Base-by-base conservation (phyloP, 2,888 invertebrate species). In the Acanthosoma haemorrhoidale region DNA sequence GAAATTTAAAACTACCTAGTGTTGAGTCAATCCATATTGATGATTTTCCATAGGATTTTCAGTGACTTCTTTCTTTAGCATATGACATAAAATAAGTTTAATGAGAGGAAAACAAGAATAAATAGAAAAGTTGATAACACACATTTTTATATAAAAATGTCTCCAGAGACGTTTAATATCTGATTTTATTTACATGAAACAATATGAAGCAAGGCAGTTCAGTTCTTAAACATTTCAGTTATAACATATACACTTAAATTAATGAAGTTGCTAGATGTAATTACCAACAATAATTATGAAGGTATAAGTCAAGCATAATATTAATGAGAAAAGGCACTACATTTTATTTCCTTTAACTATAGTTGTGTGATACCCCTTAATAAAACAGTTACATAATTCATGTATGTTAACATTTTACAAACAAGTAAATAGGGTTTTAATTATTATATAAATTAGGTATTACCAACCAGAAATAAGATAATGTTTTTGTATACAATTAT, bases 301-400 rank as follows among this genome's bases (percentile, higher is more conserved):
- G 51, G 21, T 51, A 25, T 25, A 51, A 51, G 21, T 18, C 51
- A 61, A 61, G 61, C 61, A 61, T 36, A 61, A 34, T 15, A 61
- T 36, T 61, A 61, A 36, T 36, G 61, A 61, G 34, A 61, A 36
- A 61, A 61, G 61, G 61, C 61, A 61, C 61, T 61, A 61, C 61
- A 61, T 51, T 51, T 21, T 51, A 51, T 51, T 51, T n/a, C 38
- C n/a, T 61, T 61, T 21, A 61, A 61, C 61, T 61, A 61, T 32
- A 59, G 32, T 38, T n/a, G 21, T 61, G 61, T 34, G 36, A 61
- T 21, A 36, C 61, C 61, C 61, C 61, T 61, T 32, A 51, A 36
- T 61, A 61, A 32, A 61, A 32, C 41, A 61, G 6, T 51, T 32
- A 59, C 34, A 59, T 59, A 59, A 36, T n/a, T 11, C 36, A 36